Conservation (phyloP, 2,797 vertebrate genomes). For the Ctenopoma kingsleyae region DNA sequence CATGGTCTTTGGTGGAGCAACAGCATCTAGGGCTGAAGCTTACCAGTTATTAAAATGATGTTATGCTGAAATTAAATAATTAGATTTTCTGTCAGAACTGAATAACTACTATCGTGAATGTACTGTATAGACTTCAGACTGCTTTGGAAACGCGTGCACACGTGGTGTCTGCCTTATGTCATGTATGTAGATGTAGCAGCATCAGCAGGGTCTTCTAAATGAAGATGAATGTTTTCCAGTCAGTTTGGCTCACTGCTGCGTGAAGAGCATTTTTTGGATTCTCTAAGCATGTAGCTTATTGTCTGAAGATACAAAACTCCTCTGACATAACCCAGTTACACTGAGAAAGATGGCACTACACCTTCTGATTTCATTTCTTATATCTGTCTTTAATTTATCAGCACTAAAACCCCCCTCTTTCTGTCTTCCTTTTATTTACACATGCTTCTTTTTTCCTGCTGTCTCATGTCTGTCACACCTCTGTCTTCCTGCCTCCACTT, state of each 20-base stretch:
- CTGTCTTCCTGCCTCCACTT: neutral
- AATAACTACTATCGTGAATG: neutral
- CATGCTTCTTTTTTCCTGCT: conserved; percentile 14
- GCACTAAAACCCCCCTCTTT: conserved; percentile 25
- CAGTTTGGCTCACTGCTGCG: conserved; percentile 60
- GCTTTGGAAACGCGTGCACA: neutral
- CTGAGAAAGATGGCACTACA: conserved; percentile 11
- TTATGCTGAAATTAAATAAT: too few species aligned
- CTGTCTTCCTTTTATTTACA: conserved; percentile 16
- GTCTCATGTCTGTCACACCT: neutral
- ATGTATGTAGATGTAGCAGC: conserved; percentile 34
- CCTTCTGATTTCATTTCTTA: conserved; percentile 16
- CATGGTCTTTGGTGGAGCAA: too few species aligned
- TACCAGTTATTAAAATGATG: too few species aligned
- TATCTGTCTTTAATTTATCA: conserved; percentile 37
- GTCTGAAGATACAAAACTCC: conserved; percentile 39
- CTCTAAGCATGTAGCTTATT: conserved; percentile 51
- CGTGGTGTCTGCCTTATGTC: conserved; percentile 1
- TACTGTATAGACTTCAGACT: too few species aligned
- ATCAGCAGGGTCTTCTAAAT: conserved; percentile 71
- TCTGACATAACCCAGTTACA: conserved; percentile 22
- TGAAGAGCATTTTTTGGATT: conserved; percentile 67
- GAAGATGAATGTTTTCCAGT: conserved; percentile 79
- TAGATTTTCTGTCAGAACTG: neutral
- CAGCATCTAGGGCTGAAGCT: too few species aligned